A percentile compares a stretch with the other conserved stretches of the same genome.
These are phyloP conservation scores for Meandrusa payeni DNA, from an alignment of 2,888 invertebrate genomes.

Conservation along the genomic window DNA sequence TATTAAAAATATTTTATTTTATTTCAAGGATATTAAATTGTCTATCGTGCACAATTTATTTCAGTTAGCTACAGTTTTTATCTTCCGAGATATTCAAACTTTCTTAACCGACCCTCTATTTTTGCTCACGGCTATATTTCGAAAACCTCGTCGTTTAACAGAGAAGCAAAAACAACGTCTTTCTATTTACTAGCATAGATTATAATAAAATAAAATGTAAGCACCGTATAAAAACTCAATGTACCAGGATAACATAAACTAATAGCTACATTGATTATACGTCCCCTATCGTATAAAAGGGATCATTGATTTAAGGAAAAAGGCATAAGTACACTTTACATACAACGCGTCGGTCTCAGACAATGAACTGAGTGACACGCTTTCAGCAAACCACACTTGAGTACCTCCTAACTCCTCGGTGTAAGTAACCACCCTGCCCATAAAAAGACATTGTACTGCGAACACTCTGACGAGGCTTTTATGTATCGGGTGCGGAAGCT, in stretches of 20 bases:
- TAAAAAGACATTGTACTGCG: conserved; percentile 51
- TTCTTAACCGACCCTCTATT: too few species aligned
- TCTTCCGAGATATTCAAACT: too few species aligned
- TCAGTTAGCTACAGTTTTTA: too few species aligned
- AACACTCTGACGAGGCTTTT: conserved; percentile 33
- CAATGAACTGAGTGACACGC: conserved; percentile 42
- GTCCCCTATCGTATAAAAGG: conserved; percentile 26
- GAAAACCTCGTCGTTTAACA: too few species aligned
- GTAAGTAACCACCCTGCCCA: conserved; percentile 37
- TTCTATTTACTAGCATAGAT: too few species aligned
- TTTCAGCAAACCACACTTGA: conserved; percentile 37
- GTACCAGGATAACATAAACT: not conserved
- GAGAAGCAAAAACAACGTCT: too few species aligned
- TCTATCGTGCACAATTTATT: too few species aligned
- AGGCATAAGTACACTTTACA: conserved; percentile 34
- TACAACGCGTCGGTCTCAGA: conserved; percentile 36
- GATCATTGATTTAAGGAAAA: conserved; percentile 20
- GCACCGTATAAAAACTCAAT: too few species aligned
- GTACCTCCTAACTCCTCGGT: conserved; percentile 36
- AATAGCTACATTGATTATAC: not conserved
- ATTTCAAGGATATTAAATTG: too few species aligned
- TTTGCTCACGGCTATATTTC: too few species aligned
- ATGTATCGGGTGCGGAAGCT: conserved; percentile 7
- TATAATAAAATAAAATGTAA: too few species aligned
- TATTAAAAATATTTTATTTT: too few species aligned